Percentiles rank a stretch among this genome's conserved stretches.
phyloP scores from a whole-genome alignment of 2,113 vertebrate species.

The Nothoprocta pentlandii region DNA sequence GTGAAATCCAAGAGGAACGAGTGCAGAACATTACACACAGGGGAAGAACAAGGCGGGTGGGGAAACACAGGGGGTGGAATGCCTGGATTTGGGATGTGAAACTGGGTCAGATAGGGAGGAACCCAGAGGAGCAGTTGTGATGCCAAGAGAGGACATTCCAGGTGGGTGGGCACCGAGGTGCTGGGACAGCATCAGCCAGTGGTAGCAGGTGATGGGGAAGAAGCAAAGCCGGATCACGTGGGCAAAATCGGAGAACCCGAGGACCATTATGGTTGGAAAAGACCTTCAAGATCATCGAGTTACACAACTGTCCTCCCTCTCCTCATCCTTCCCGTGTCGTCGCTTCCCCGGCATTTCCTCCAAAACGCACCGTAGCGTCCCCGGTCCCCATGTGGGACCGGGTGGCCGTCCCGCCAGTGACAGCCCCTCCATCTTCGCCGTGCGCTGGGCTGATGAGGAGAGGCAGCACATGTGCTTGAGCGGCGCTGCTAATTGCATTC shows the following conservation, averaged over 20 bases:
- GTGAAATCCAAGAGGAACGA: neutral
- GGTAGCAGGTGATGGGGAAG: neutral
- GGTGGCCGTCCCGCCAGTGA: neutral
- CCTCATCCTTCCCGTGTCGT: neutral
- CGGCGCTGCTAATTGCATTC: slow-evolving; percentile 74
- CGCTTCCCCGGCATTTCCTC: neutral
- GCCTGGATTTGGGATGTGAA: neutral
- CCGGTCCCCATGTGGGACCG: neutral
- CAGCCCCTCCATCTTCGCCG: slow-evolving; percentile 30
- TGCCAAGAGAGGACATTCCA: neutral
- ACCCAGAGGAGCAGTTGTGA: neutral
- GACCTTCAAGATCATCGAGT: too few species aligned
- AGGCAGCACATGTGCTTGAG: slow-evolving; percentile 13
- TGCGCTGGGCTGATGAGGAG: slow-evolving; percentile 46
- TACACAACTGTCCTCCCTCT: neutral
- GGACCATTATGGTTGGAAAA: too few species aligned
- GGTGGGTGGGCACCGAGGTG: accelerated
- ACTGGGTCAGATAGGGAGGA: neutral
- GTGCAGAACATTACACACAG: neutral
- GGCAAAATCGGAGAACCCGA: neutral
- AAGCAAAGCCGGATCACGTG: accelerated
- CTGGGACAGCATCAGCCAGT: accelerated
- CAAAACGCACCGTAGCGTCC: accelerated
- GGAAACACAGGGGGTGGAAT: neutral
- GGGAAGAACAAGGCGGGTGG: slow-evolving; percentile 5